phyloP scores from a whole-genome alignment of 2,888 invertebrate species.

The Lasioglossum marginatum region DNA sequence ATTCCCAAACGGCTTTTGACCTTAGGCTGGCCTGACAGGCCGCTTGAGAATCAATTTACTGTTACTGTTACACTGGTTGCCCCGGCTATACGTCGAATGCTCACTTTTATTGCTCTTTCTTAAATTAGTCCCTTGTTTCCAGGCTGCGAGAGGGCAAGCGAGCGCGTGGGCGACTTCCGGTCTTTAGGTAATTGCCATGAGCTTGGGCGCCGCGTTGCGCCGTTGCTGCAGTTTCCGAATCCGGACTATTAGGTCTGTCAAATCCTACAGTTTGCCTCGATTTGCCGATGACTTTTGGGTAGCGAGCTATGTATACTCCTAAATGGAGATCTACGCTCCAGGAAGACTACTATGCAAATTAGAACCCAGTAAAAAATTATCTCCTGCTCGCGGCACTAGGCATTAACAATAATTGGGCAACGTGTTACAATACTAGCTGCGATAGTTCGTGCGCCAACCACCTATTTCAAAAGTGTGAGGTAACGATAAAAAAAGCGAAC shows the following conservation, averaged over 20 bases:
- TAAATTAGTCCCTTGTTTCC: constrained; percentile 43
- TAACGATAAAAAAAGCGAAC: background rate
- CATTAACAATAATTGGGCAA: constrained; percentile 4
- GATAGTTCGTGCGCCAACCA: background rate
- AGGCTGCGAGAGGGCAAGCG: background rate
- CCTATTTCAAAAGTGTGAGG: background rate
- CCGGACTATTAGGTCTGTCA: background rate
- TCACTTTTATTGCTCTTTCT: constrained; percentile 56
- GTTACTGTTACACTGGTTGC: constrained; percentile 64
- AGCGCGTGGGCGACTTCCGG: constrained; percentile 36
- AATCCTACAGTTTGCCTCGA: background rate
- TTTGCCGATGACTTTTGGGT: background rate
- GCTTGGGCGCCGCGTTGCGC: too few relatives aligned
- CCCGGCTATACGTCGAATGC: constrained; percentile 31
- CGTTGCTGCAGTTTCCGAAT: constrained; percentile 1
- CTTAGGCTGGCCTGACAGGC: constrained; percentile 66
- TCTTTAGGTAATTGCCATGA: constrained; percentile 23
- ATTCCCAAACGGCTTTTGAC: constrained; percentile 82
- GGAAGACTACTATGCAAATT: background rate
- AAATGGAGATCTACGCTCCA: background rate
- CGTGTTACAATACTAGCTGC: background rate
- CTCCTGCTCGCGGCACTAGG: background rate
- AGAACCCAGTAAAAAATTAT: background rate
- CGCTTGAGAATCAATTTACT: constrained; percentile 81
- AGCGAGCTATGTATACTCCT: background rate